phyloP scores from a whole-genome alignment of 2,797 vertebrate species.

The Glossophaga mutica region DNA sequence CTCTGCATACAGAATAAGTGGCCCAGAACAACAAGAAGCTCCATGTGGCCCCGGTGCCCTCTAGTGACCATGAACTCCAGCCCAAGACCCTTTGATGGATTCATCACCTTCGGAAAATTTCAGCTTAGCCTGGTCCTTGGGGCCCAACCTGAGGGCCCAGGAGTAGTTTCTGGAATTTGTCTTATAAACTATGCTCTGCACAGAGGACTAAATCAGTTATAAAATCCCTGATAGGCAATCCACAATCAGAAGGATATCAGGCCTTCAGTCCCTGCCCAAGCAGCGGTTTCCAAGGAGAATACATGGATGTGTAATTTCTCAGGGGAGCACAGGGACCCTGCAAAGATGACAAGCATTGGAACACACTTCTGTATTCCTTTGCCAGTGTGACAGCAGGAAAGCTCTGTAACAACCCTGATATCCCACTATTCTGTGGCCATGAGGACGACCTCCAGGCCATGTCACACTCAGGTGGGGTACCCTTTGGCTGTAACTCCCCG shows the following conservation, averaged over 20 bases:
- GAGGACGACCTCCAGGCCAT: neutral
- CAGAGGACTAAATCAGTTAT: neutral
- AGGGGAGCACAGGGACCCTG: neutral
- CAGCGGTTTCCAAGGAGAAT: neutral
- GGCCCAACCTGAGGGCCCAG: neutral
- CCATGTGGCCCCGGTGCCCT: constrained; percentile 16
- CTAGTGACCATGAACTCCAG: constrained; percentile 55
- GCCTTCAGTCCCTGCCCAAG: neutral
- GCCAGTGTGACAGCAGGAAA: neutral
- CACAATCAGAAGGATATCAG: neutral
- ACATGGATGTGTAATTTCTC: neutral
- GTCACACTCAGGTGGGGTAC: neutral
- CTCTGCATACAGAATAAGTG: neutral
- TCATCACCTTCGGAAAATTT: neutral
- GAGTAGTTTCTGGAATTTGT: neutral
- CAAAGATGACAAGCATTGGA: neutral
- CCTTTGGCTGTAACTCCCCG: neutral
- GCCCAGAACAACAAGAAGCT: neutral
- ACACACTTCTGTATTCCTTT: neutral
- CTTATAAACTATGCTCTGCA: neutral
- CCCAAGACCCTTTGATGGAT: neutral
- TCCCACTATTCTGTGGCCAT: neutral
- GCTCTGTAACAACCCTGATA: neutral
- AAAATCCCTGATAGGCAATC: neutral
- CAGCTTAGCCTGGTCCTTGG: neutral